Evolutionary conservation across 2,888 invertebrate species (phyloP), one percentile per base, ranked within the genome.

Genomic region (Hypena proboscidalis): DNA sequence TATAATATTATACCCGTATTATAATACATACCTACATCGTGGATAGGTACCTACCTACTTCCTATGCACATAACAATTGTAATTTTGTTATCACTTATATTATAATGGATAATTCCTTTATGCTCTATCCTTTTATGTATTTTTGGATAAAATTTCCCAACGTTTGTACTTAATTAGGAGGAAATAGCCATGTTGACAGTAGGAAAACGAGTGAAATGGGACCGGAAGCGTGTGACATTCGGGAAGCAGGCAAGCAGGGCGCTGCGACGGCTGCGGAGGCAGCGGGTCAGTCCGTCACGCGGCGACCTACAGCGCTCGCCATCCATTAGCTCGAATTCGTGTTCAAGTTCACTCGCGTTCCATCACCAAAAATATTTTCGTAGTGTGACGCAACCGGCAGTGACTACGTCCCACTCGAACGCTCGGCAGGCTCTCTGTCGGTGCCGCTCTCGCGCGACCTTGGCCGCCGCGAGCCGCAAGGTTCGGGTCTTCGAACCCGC

Each of bases 381-480:
- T 87, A 69, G 81, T 88, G 89, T 90, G 90, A 90, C 90, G 90
- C 90, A 90, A 90, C 85, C 76, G 71, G 66, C 73, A 74, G 61
- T 73, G 69, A 65, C 74, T 75, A 74, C 82, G 82, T 85, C 90
- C 82, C 83, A 74, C 83, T 87, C 85, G 74, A 75, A 75, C 86
- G 72, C 71, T 67, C 67, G 61, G 65, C 56, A 67, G 67, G 70
- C 71, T 70, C 77, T 77, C 85, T 81, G 84, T 87, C 89, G 77
- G 80, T 71, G 76, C 83, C 82, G 85, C 81, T 88, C 88, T 80
- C 91, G 86, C 86, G 84, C 93, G 93, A 93, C 94, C 94, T 93
- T 94, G 94, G 94, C 94, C 93, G 94, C 95, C 93, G 95, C 93
- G 95, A 94, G 95, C 95, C 95, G 95, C 95, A 95, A 95, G 95